Percentiles rank a stretch among this genome's conserved stretches.
Conservation (phyloP, 2,797 vertebrate species). For the Pseudochirops corinnae region DNA sequence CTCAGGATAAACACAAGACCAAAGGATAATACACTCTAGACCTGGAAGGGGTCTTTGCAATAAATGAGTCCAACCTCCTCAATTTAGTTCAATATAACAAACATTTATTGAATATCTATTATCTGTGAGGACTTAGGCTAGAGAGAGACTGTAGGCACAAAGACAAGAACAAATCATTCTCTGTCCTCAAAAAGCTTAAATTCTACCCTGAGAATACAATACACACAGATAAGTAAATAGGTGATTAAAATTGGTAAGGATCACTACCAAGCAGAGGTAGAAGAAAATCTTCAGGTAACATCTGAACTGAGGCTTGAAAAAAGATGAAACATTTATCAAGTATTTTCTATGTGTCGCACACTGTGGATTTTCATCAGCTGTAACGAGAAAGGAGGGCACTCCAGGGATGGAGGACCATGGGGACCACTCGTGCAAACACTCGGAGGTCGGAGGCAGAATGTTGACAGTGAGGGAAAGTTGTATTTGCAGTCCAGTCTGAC, state of each 20-base stretch:
- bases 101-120: neutral
- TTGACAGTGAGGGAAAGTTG: neutral
- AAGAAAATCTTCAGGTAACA: neutral
- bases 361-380: neutral
- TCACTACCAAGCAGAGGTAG: neutral
- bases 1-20: neutral
- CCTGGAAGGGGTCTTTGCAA: neutral
- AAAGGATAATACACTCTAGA: neutral
- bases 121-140: neutral
- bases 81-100: neutral
- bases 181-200: neutral
- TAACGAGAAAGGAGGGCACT: neutral
- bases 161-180: neutral
- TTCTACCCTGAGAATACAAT: neutral
- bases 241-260: neutral
- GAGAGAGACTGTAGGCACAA: neutral
- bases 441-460: neutral
- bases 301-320: neutral
- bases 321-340: neutral
- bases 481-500: neutral
- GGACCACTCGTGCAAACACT: neutral
- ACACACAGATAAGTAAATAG: neutral
- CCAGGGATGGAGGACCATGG: neutral
- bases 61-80: neutral
- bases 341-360: neutral